Evolutionary conservation across 2,888 invertebrate species (phyloP).

Genomic region (Trachelus stipa): DNA sequence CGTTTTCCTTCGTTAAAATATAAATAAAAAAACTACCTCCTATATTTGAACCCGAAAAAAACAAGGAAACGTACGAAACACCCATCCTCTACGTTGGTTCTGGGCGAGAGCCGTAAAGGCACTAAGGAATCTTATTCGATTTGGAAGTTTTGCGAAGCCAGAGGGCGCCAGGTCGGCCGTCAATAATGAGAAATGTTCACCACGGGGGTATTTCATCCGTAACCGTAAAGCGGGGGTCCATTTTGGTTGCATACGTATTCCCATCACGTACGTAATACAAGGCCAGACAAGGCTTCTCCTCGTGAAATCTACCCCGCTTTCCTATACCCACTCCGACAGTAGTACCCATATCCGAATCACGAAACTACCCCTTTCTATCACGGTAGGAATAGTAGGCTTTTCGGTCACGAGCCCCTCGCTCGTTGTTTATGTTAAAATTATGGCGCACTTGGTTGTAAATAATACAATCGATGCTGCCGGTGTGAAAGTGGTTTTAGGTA

Average conservation of each 20-base stretch:
- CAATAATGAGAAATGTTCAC: slow-evolving; percentile 57
- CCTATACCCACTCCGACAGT: neutral
- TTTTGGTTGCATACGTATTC: slow-evolving; percentile 42
- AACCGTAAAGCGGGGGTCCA: slow-evolving; percentile 25
- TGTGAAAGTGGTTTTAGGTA: neutral
- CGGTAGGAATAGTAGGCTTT: neutral
- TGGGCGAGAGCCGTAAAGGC: neutral
- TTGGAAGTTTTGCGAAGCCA: slow-evolving; percentile 46
- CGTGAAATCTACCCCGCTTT: neutral
- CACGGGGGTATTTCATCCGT: slow-evolving; percentile 35
- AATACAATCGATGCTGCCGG: neutral
- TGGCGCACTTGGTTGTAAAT: neutral
- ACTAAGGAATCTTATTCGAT: slow-evolving; percentile 49
- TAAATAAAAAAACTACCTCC: neutral
- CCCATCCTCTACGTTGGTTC: slow-evolving; percentile 23
- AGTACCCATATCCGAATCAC: neutral
- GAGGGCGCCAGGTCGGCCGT: slow-evolving; percentile 47
- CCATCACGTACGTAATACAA: slow-evolving; percentile 55
- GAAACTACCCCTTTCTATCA: neutral
- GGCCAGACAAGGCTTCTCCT: slow-evolving; percentile 21
- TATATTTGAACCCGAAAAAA: neutral
- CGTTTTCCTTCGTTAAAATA: neutral
- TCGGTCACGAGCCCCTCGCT: neutral
- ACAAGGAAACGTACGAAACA: slow-evolving; percentile 18
- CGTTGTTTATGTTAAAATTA: neutral